Evolutionary conservation across 2,113 vertebrate species (phyloP).

Genomic region (Eira barbara): DNA sequence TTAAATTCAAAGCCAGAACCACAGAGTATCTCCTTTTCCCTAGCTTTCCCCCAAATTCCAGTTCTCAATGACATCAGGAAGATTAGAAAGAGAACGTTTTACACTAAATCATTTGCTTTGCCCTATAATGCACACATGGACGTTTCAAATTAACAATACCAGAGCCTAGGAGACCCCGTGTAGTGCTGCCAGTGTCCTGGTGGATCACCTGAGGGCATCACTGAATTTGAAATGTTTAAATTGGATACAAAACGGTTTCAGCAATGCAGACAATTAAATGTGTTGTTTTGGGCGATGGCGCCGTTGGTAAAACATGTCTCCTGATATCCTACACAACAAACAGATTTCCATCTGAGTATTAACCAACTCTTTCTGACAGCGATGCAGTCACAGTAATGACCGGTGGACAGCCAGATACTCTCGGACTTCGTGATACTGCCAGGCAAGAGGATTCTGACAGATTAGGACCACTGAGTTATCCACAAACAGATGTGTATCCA

Average conservation of each 20-base stretch:
- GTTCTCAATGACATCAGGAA: not conserved
- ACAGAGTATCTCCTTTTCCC: not conserved
- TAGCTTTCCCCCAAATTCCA: not conserved
- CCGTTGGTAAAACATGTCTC: conserved; percentile 98
- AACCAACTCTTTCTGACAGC: conserved; percentile 98
- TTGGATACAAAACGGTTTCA: conserved; percentile 83
- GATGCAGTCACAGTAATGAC: conserved; percentile 99
- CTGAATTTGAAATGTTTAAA: conserved; percentile 72
- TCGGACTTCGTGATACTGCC: conserved; percentile 97
- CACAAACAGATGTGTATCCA: not conserved
- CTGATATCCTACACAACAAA: conserved; percentile 98
- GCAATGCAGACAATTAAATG: conserved; percentile 99
- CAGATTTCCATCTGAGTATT: conserved; percentile 98
- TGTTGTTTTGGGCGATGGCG: conserved; percentile 97
- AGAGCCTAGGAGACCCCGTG: not conserved
- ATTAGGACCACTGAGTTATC: not conserved
- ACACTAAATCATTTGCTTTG: not conserved
- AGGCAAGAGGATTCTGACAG: conserved; percentile 69
- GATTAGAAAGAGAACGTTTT: not conserved
- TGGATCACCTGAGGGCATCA: conserved; percentile 68
- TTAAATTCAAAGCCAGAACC: not conserved
- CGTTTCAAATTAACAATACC: not conserved
- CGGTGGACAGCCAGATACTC: conserved; percentile 95
- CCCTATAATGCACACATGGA: not conserved
- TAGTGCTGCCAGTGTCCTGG: not conserved